Conservation (phyloP, 2,113 vertebrate genomes). For the Dascyllus trimaculatus region DNA sequence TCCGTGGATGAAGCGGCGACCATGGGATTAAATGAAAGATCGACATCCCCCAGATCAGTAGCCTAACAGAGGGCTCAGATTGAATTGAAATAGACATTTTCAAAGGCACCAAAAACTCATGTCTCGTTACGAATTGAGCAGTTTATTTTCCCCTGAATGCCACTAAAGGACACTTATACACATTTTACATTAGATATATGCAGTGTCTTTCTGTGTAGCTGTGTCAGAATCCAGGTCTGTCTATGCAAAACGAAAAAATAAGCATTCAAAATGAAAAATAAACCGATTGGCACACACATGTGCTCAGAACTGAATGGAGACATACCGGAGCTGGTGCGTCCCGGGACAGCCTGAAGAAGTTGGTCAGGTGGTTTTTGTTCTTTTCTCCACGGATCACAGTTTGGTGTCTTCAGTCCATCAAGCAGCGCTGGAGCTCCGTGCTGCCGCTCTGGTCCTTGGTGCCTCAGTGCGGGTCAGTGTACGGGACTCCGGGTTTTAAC, state of each 20-base stretch:
- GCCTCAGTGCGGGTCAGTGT: constrained; percentile 62
- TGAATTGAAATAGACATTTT: constrained; percentile 63
- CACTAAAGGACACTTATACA: background rate
- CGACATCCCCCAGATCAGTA: constrained; percentile 73
- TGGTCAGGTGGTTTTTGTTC: constrained; percentile 15
- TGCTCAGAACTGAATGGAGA: background rate
- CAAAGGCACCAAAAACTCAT: constrained; percentile 34
- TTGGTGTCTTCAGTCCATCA: constrained; percentile 30
- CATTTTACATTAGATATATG: background rate
- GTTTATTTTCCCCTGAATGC: constrained; percentile 3
- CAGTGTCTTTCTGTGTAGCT: background rate
- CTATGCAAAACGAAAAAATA: too few relatives aligned
- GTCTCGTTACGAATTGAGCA: background rate
- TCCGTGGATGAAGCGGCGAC: constrained; percentile 81
- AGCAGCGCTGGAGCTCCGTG: background rate
- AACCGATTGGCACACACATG: background rate
- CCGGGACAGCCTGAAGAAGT: constrained; percentile 27
- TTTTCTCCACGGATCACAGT: constrained; percentile 16
- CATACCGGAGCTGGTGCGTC: constrained; percentile 56
- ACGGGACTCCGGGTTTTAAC: constrained; percentile 74
- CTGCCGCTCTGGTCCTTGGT: constrained; percentile 18
- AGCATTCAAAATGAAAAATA: too few relatives aligned
- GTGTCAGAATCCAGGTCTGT: too few relatives aligned
- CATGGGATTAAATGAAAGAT: constrained; percentile 78
- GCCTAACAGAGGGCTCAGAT: constrained; percentile 52